A percentile compares a stretch with the other conserved stretches of the same genome.
Conservation (phyloP, 2,113 vertebrate genomes). For the Embiotoca jacksoni region DNA sequence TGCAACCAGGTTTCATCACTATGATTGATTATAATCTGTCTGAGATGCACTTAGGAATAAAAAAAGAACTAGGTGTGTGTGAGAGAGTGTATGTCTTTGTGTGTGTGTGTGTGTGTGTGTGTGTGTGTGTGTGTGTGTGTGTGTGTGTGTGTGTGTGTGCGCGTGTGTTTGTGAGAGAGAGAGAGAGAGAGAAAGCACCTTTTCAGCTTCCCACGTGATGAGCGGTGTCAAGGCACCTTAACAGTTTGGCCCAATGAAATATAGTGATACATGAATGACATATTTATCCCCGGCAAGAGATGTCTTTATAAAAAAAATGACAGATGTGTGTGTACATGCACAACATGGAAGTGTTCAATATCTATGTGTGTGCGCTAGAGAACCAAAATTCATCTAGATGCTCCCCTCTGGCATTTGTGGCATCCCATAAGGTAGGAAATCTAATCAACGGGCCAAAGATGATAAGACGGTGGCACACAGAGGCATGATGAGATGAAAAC, state of each 20-base stretch:
- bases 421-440: constrained; percentile 61
- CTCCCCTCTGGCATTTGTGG: constrained; percentile 62
- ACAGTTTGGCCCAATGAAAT: constrained; percentile 43
- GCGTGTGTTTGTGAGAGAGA: neutral
- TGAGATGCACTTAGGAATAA: constrained; percentile 9
- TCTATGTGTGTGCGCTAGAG: neutral
- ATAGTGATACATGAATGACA: constrained; percentile 57
- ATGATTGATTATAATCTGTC: constrained; percentile 52
- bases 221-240: constrained; percentile 45
- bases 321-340: constrained; percentile 1
- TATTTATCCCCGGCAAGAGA: constrained; percentile 36
- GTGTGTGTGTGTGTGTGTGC: constrained; percentile 11
- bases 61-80: too few species aligned
- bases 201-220: constrained; percentile 40
- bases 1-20: constrained; percentile 76
- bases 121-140: neutral
- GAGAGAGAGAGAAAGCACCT: neutral
- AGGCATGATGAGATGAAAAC: constrained; percentile 48
- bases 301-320: constrained; percentile 40
- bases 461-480: constrained; percentile 63
- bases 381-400: constrained; percentile 60
- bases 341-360: constrained; percentile 16
- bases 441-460: constrained; percentile 67
- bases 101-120: constrained; percentile 13
- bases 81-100: neutral